These are phyloP conservation scores for Mus pahari DNA, from an alignment of 2,113 vertebrate genomes.

Conservation along the genomic window DNA sequence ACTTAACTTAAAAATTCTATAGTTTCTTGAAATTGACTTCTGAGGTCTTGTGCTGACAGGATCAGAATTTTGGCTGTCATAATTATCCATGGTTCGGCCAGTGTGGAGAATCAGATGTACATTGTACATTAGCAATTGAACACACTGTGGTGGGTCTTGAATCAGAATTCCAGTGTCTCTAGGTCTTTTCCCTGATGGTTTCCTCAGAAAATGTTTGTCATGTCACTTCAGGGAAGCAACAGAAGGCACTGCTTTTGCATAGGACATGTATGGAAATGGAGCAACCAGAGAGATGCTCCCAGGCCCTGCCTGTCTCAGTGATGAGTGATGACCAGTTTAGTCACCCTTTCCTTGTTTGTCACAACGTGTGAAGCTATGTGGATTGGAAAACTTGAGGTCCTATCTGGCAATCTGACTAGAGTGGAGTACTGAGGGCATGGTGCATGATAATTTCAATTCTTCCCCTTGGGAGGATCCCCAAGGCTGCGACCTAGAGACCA, in stretches of 20 bases:
- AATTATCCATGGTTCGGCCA: not conserved
- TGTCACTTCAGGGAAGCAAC: not conserved
- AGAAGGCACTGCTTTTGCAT: not conserved
- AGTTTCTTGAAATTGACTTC: not conserved
- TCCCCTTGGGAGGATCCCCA: not conserved
- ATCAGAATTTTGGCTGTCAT: not conserved
- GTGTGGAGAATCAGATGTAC: not conserved
- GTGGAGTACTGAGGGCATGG: not conserved
- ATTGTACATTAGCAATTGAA: not conserved
- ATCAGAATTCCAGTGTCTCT: not conserved
- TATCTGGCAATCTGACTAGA: not conserved
- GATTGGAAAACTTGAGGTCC: too few relatives aligned
- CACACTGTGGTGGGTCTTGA: not conserved
- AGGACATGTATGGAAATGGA: not conserved
- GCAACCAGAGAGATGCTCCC: rapidly evolving
- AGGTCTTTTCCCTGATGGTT: not conserved
- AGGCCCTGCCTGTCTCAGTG: not conserved
- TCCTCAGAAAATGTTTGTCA: not conserved
- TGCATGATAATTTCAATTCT: rapidly evolving
- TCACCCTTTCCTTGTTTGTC: not conserved
- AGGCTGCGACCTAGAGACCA: not conserved
- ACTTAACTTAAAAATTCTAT: not conserved
- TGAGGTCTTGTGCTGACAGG: not conserved
- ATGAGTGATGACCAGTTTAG: not conserved
- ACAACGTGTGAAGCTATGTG: not conserved